Evolutionary conservation across 2,797 vertebrate genomes (phyloP).

Genomic region (Oreochromis mossambicus): DNA sequence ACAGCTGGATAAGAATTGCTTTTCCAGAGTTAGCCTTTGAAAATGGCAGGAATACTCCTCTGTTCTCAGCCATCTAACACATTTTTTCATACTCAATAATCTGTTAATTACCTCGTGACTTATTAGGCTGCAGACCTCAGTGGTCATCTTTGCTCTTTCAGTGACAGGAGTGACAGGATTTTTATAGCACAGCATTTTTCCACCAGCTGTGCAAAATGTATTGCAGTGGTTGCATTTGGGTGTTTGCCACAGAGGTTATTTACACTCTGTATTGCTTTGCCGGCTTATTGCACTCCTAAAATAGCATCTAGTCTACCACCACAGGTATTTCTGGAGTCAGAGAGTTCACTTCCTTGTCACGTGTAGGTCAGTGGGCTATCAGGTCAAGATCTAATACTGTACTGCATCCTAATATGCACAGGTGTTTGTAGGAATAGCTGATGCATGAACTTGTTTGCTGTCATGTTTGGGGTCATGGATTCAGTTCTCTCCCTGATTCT

Average conservation of each 20-base stretch:
- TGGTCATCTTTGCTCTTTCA: slow-evolving; percentile 32
- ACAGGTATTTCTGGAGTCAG: slow-evolving; percentile 38
- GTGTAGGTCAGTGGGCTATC: slow-evolving; percentile 62
- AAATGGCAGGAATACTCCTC: background rate
- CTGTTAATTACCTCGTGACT: background rate
- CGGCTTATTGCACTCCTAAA: slow-evolving; percentile 24
- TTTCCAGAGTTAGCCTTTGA: background rate
- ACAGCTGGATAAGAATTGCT: background rate
- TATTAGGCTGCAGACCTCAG: background rate
- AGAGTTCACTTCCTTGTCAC: slow-evolving; percentile 35
- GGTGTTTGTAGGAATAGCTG: background rate
- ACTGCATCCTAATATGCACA: slow-evolving; percentile 36
- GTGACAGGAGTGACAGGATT: slow-evolving; percentile 13
- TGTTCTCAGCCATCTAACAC: background rate
- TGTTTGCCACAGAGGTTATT: slow-evolving; percentile 51
- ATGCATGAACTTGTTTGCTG: background rate
- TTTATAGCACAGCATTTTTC: slow-evolving; percentile 57
- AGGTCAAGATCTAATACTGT: slow-evolving; percentile 51
- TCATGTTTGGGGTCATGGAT: background rate
- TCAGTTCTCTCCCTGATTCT: background rate
- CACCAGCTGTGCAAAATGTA: slow-evolving; percentile 58
- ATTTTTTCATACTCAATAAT: background rate
- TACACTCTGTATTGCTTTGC: slow-evolving; percentile 35
- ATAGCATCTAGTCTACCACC: slow-evolving; percentile 48
- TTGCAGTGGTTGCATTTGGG: slow-evolving; percentile 49